Conservation (phyloP, 2,888 invertebrate genomes). For the Troglohyphantes excavatus region DNA sequence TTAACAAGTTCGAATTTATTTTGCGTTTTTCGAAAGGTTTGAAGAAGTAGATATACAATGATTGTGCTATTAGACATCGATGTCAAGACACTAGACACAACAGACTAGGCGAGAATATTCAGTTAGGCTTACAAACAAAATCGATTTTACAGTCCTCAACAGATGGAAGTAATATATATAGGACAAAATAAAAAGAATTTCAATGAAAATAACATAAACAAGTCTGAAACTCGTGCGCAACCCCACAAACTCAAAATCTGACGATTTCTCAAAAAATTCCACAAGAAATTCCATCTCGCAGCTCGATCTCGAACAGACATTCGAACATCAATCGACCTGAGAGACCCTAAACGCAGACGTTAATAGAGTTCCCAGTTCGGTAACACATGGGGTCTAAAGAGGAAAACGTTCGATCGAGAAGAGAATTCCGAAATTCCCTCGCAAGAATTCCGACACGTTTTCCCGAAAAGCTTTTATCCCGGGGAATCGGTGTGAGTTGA, state of each 20-base stretch:
- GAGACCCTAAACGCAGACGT: slow-evolving; percentile 24
- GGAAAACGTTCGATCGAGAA: slow-evolving; percentile 6
- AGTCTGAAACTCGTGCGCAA: too few species aligned
- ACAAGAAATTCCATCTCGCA: not conserved
- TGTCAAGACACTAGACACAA: too few species aligned
- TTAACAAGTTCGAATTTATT: too few species aligned
- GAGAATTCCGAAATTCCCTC: slow-evolving; percentile 28
- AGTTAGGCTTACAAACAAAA: too few species aligned
- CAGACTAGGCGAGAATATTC: too few species aligned
- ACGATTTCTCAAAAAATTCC: slow-evolving; percentile 18
- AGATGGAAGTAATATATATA: too few species aligned
- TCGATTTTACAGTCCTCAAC: too few species aligned
- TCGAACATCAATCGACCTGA: not conserved
- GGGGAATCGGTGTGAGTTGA: not conserved
- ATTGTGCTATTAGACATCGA: too few species aligned
- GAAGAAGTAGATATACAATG: too few species aligned
- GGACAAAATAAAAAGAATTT: too few species aligned
- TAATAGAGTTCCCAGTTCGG: slow-evolving; percentile 24
- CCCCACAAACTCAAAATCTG: not conserved
- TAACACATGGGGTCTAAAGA: not conserved
- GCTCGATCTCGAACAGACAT: not conserved
- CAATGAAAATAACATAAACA: too few species aligned
- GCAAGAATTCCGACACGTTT: slow-evolving; percentile 3
- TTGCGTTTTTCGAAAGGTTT: too few species aligned
- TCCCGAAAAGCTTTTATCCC: slow-evolving; percentile 28